Percentiles rank a stretch among this genome's conserved stretches.
Evolutionary conservation across 2,888 invertebrate genomes (phyloP).

Genomic region (Drosophila neonasuta): DNA sequence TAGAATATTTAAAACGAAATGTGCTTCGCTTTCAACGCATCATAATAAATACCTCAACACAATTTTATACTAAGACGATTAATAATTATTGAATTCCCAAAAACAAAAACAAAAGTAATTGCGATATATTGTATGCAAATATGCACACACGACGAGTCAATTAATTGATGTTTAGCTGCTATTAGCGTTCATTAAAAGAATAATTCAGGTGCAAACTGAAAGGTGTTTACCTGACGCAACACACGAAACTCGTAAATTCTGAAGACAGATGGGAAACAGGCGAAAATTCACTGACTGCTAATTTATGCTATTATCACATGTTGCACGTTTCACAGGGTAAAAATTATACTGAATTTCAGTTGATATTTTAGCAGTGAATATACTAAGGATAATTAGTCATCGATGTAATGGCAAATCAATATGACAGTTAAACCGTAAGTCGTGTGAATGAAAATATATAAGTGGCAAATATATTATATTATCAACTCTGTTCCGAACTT

Average conservation of each 20-base stretch:
- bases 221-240: constrained; percentile 27
- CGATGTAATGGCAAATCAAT: not conserved
- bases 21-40: too few species aligned
- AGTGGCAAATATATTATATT: not conserved
- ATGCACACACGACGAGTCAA: constrained; percentile 39
- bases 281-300: constrained; percentile 40
- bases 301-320: constrained; percentile 29
- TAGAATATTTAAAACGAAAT: not conserved
- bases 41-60: not conserved
- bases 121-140: constrained; percentile 6
- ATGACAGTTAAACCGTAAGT: not conserved
- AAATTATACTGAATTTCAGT: not conserved
- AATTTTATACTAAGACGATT: constrained; percentile 36
- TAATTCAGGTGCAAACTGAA: constrained; percentile 39
- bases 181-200: constrained; percentile 53
- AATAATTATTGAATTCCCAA: constrained; percentile 31
- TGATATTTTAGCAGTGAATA: not conserved
- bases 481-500: not conserved
- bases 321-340: constrained; percentile 10
- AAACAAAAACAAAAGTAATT: constrained; percentile 1
- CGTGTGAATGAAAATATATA: not conserved
- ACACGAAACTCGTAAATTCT: constrained; percentile 6
- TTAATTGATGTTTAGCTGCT: constrained; percentile 57
- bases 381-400: not conserved
- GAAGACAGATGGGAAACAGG: constrained; percentile 24